Conservation (phyloP, 92 coral and sea anemone genomes). For the Palythoa heliodiscus region DNA sequence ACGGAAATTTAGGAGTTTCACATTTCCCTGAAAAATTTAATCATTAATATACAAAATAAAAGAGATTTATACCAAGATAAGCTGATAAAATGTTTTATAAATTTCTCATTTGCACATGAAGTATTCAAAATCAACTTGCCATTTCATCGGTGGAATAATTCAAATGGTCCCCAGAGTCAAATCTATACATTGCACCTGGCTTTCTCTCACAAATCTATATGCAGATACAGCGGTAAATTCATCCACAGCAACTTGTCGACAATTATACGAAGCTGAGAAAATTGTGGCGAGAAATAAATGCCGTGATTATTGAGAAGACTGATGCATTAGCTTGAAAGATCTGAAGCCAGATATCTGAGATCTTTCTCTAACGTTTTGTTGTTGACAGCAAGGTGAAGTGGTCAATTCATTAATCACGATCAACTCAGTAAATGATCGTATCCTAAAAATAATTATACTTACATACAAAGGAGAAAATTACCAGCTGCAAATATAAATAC, state of each 20-base stretch:
- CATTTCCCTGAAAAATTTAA: constrained; percentile 34
- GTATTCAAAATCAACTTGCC: constrained; percentile 28
- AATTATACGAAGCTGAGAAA: not conserved
- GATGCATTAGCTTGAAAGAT: not conserved
- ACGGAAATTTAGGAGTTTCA: constrained; percentile 38
- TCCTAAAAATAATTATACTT: constrained; percentile 16
- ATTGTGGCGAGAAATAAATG: not conserved
- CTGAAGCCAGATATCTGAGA: constrained; percentile 12
- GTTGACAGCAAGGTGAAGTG: not conserved
- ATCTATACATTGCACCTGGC: constrained; percentile 17
- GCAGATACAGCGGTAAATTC: not conserved
- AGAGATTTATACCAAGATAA: not conserved
- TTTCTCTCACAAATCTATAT: not conserved
- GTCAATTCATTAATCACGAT: not conserved
- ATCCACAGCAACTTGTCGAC: not conserved
- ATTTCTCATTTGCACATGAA: constrained; percentile 7
- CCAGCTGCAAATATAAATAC: constrained; percentile 19
- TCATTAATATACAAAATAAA: not conserved
- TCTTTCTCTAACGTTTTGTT: not conserved
- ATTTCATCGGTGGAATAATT: constrained; percentile 32
- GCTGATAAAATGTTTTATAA: constrained; percentile 18
- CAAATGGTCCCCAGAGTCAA: constrained; percentile 30
- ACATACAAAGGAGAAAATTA: constrained; percentile 15
- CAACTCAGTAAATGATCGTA: constrained; percentile 18
- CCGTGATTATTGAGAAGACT: not conserved